phyloP scores from a whole-genome alignment of 2,797 vertebrate genomes.

The Trachops cirrhosus region DNA sequence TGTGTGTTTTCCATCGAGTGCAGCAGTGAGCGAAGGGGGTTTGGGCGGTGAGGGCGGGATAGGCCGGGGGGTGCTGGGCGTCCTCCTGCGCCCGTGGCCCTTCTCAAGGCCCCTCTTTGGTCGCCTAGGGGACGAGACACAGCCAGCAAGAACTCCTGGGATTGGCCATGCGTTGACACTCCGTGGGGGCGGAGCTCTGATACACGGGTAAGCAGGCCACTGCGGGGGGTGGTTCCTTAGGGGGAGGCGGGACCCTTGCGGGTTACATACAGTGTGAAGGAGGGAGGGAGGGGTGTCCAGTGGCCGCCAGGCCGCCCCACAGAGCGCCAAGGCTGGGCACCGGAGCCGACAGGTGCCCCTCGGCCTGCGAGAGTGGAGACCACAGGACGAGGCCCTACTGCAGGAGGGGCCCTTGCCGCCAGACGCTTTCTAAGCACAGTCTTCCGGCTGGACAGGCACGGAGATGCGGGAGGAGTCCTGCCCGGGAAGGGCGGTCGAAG shows the following conservation, averaged over 20 bases:
- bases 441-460: not conserved
- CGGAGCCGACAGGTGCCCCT: not conserved
- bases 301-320: not conserved
- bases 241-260: not conserved
- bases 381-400: fast-evolving
- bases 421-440: not conserved
- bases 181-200: not conserved
- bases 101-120: not conserved
- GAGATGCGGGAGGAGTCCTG: not conserved
- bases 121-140: constrained; percentile 57
- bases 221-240: not conserved
- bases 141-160: not conserved
- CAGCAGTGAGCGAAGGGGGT: not conserved
- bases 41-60: not conserved
- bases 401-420: not conserved
- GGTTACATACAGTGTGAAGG: not conserved
- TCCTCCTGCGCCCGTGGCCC: not conserved
- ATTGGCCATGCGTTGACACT: constrained; percentile 15
- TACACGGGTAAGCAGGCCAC: not conserved
- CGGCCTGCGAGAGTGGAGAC: not conserved
- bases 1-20: constrained; percentile 29
- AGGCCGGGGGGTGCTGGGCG: not conserved
- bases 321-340: not conserved
- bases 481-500: not conserved
- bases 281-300: not conserved